Evolutionary conservation across 2,888 invertebrate species (phyloP), one percentile per base, ranked within the genome.

Genomic region (Eupithecia subfuscata): DNA sequence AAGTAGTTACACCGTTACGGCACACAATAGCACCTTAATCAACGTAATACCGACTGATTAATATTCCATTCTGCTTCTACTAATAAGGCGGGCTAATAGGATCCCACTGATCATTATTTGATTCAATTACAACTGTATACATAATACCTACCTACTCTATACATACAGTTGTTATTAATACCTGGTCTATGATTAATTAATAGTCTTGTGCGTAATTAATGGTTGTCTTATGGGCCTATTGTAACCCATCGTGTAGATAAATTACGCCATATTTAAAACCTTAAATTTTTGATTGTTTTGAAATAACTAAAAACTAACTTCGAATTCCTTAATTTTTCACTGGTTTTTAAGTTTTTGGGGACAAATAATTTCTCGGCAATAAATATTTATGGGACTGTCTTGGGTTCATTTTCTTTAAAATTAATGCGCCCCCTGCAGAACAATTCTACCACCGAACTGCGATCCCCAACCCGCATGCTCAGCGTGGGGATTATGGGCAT

Each of bases 51-150:
- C 25, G n/a, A 2, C 18, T 74, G 34, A 73, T 76, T 70, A 74
- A 71, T 76, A 73, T 76, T 74, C 74, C 40, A 65, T 25, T 43
- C 68, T 16, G 48, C 52, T 8, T 18, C 40, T 43, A 65, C 72
- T 67, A 72, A 65, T 70, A 72, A 74, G 64, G 60, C 71, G 12
- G 11, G 25, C 71, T 76, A 76, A 74, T 74, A 74, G 74, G 65
- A 72, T 74, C 56, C 16, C 65, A 22, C 69, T 72, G 52, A 77
- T 77, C 73, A 77, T 73, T 77, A 77, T 73, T 75, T 75, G 73
- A 77, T 77, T 73, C 68, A 75, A 77, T 77, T 73, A 77, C 67
- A 40, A 22, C 6, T 37, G 65, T 34, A 37, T 65, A 67, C 74
- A 52, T 56, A 72, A 72, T 74, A 22, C 18, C 4, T 22, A 56